A percentile compares a stretch with the other conserved stretches of the same genome.
Evolutionary conservation across 1,140 invertebrate species (phyloP).

Genomic region (Ceratina calcarata): DNA sequence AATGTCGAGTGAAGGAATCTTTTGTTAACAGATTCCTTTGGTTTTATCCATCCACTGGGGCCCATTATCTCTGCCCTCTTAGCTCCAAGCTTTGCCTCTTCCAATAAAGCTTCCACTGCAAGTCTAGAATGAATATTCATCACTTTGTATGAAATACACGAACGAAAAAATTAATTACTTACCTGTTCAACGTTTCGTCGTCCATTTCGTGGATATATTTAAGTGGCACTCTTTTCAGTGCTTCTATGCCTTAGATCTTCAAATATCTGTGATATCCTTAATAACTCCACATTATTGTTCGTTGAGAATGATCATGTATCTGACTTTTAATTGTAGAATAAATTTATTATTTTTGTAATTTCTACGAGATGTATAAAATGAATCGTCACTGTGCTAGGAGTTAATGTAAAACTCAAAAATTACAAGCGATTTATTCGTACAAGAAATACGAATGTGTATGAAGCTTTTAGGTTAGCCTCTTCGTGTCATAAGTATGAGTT

Average conservation of each 20-base stretch:
- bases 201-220: constrained; percentile 53
- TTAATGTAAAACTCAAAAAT: too few species aligned
- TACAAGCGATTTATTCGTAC: too few species aligned
- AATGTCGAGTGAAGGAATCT: constrained; percentile 81
- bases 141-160: not conserved
- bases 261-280: too few species aligned
- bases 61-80: constrained; percentile 83
- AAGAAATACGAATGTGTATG: too few species aligned
- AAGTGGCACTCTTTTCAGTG: too few species aligned
- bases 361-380: not conserved
- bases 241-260: too few species aligned
- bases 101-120: constrained; percentile 83
- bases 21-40: constrained; percentile 83
- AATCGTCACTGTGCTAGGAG: not conserved
- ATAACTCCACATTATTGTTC: not conserved
- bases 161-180: constrained; percentile 3
- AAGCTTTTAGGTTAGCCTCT: too few species aligned
- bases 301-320: not conserved
- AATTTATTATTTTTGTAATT: too few species aligned
- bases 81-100: constrained; percentile 83
- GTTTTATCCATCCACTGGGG: constrained; percentile 84
- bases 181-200: constrained; percentile 69
- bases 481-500: too few species aligned
- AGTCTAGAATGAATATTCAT: constrained; percentile 72
- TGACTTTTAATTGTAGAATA: too few species aligned